Percentiles rank a stretch among this genome's conserved stretches.
Evolutionary conservation across 2,113 vertebrate species (phyloP).

Genomic region (Aramus guarauna): DNA sequence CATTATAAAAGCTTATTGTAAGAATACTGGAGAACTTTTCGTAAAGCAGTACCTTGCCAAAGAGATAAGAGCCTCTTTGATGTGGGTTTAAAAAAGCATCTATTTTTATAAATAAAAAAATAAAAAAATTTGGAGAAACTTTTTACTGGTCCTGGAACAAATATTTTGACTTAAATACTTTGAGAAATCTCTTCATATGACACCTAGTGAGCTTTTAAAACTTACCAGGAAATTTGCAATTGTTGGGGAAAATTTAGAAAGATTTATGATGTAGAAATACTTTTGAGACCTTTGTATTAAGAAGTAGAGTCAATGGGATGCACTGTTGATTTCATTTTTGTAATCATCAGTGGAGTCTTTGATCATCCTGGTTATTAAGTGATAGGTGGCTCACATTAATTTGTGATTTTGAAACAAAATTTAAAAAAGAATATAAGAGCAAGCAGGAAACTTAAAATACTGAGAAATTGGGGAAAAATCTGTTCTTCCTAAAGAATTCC

Average conservation of each 20-base stretch:
- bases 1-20: slow-evolving; percentile 94
- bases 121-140: slow-evolving; percentile 96
- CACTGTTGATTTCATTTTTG: slow-evolving; percentile 92
- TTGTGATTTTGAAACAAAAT: slow-evolving; percentile 86
- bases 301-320: slow-evolving; percentile 79
- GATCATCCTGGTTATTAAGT: slow-evolving; percentile 82
- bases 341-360: slow-evolving; percentile 85
- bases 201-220: slow-evolving; percentile 99
- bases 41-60: slow-evolving; percentile 99
- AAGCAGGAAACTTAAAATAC: slow-evolving; percentile 84
- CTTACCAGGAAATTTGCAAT: slow-evolving; percentile 94
- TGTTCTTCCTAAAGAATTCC: slow-evolving; percentile 95
- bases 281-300: slow-evolving; percentile 94
- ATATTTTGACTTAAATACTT: slow-evolving; percentile 99
- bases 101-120: slow-evolving; percentile 94
- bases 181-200: slow-evolving; percentile 99
- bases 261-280: slow-evolving; percentile 89
- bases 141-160: slow-evolving; percentile 99
- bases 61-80: slow-evolving; percentile 99
- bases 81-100: slow-evolving; percentile 98
- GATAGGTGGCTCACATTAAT: slow-evolving; percentile 81
- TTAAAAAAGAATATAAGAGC: slow-evolving; percentile 75
- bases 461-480: slow-evolving; percentile 84
- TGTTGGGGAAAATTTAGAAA: slow-evolving; percentile 86
- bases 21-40: slow-evolving; percentile 94